These are phyloP conservation scores for Strigamia transsilvanica DNA, from an alignment of 2,888 invertebrate genomes.

Conservation along the genomic window DNA sequence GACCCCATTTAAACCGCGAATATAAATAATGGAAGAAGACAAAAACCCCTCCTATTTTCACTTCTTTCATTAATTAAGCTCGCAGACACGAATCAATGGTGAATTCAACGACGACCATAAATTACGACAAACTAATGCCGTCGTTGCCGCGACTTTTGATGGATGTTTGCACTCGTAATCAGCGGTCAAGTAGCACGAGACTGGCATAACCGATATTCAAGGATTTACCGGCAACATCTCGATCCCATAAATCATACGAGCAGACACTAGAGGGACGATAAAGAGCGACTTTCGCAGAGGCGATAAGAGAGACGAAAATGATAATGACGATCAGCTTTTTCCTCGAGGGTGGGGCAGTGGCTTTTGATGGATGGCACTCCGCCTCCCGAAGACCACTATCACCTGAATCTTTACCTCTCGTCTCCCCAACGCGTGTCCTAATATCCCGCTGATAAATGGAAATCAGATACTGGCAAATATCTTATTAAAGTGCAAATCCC, in stretches of 20 bases:
- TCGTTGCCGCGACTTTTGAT: background rate
- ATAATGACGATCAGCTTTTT: conserved; percentile 8
- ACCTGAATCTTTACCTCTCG: background rate
- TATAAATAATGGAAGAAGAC: background rate
- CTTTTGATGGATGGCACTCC: conserved; percentile 8
- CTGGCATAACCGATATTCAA: background rate
- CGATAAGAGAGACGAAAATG: background rate
- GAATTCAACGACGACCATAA: background rate
- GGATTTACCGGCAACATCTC: background rate
- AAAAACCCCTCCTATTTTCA: background rate
- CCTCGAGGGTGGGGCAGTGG: conserved; percentile 8
- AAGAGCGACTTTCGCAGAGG: background rate
- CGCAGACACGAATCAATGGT: background rate
- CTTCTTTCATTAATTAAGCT: conserved; percentile 8
- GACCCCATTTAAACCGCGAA: background rate
- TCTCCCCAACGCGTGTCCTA: background rate
- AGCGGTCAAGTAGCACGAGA: background rate
- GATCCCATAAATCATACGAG: background rate
- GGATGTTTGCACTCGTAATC: background rate
- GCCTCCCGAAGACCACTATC: background rate
- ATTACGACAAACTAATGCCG: background rate
- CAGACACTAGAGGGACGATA: background rate
- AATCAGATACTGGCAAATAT: conserved; percentile 2
- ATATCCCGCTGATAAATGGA: background rate
- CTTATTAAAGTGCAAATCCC: conserved; percentile 8